These are phyloP conservation scores for Cacoxenus indagator DNA, from an alignment of 2,888 invertebrate genomes.

Conservation along the genomic window DNA sequence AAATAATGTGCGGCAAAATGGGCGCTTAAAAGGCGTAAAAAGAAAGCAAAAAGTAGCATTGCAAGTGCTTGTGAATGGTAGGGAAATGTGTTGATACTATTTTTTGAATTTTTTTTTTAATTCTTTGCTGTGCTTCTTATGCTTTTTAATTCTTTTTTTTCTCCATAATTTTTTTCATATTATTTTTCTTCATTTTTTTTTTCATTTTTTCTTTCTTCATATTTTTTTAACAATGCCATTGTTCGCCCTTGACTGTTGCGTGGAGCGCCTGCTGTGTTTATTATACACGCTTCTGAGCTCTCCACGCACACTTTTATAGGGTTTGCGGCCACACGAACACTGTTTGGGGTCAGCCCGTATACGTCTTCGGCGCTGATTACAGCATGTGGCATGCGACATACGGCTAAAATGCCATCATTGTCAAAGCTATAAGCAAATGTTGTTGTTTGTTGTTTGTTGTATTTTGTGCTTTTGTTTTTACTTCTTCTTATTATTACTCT, in stretches of 20 bases:
- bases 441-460: neutral
- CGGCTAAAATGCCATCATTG: conserved; percentile 12
- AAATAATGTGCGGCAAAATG: neutral
- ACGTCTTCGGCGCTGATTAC: conserved; percentile 10
- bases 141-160: neutral
- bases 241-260: neutral
- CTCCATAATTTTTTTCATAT: too few relatives aligned
- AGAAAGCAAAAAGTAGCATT: neutral
- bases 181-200: neutral
- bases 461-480: neutral
- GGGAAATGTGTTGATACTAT: neutral
- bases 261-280: neutral
- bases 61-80: neutral
- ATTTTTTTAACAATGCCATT: neutral
- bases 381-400: conserved; percentile 20
- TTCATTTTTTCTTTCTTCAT: too few relatives aligned
- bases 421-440: neutral
- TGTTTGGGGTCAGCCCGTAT: neutral
- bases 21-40: neutral
- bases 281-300: neutral
- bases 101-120: neutral
- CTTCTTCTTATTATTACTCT: too few relatives aligned
- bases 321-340: neutral
- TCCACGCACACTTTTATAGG: neutral
- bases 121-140: neutral